These are phyloP conservation scores for Sialis fuliginosa DNA, from an alignment of 2,888 invertebrate species.

Conservation along the genomic window DNA sequence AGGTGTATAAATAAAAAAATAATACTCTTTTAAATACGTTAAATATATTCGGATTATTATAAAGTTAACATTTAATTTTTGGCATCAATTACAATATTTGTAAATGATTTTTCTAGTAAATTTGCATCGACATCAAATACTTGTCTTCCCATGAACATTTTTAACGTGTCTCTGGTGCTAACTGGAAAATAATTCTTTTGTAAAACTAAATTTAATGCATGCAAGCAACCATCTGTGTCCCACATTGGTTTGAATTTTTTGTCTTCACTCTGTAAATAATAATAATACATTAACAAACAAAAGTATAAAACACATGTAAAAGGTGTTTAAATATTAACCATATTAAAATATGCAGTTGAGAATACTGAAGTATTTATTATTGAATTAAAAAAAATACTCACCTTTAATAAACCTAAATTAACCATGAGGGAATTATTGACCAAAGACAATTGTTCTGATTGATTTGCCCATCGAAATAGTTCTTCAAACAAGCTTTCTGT, in stretches of 20 bases:
- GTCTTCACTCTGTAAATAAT: constrained; percentile 43
- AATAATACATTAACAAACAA: not conserved
- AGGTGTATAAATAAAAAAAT: no score
- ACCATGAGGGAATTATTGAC: constrained; percentile 47
- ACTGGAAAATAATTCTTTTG: constrained; percentile 33
- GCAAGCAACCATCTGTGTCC: constrained; percentile 42
- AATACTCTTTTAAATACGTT: no score
- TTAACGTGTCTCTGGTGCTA: constrained; percentile 14
- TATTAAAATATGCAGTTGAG: not conserved
- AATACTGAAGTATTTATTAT: not conserved
- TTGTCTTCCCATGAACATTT: not conserved
- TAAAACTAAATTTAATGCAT: constrained; percentile 32
- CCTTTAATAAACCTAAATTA: constrained; percentile 54
- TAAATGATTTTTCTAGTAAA: no score
- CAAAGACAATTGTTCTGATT: constrained; percentile 29
- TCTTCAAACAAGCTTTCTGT: constrained; percentile 31
- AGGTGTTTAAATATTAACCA: no score
- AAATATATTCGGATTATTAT: no score
- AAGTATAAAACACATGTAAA: no score
- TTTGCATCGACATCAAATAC: no score
- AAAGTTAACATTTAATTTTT: no score
- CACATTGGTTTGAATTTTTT: constrained; percentile 41
- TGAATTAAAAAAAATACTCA: constrained; percentile 17
- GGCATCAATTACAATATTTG: no score
- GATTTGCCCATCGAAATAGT: constrained; percentile 32